phyloP scores from a whole-genome alignment of 2,888 invertebrate species.

The Homarus gammarus region DNA sequence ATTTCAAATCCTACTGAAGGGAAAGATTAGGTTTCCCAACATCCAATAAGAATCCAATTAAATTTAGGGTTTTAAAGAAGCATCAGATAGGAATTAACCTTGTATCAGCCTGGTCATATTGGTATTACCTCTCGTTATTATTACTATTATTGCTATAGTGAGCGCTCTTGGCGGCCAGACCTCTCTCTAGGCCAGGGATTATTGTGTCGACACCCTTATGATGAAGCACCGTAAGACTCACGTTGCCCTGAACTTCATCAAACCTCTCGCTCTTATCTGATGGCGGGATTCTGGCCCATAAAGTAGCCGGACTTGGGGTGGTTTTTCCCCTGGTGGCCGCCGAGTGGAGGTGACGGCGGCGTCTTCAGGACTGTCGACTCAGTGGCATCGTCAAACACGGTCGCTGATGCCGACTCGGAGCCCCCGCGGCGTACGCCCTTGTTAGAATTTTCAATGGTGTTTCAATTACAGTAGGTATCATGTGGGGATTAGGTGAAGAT shows the following conservation, averaged over 20 bases:
- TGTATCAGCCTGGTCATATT: conserved; percentile 40
- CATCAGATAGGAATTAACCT: conserved; percentile 48
- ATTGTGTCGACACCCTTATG: conserved; percentile 47
- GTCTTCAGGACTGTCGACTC: not conserved
- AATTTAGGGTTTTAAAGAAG: conserved; percentile 50
- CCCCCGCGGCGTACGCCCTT: conserved; percentile 26
- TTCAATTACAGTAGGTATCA: conserved; percentile 74
- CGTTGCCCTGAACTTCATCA: conserved; percentile 48
- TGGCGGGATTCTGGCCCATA: conserved; percentile 18
- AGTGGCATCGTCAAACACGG: conserved; percentile 1
- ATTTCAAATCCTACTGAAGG: conserved; percentile 22
- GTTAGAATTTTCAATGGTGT: conserved; percentile 68
- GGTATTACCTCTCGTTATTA: conserved; percentile 49
- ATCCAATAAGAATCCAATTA: conserved; percentile 49
- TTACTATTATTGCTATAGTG: conserved; percentile 47
- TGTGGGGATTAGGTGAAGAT: conserved; percentile 74
- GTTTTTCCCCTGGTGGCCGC: conserved; percentile 17
- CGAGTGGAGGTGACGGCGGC: not conserved
- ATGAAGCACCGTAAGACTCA: conserved; percentile 30
- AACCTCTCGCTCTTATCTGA: conserved; percentile 19
- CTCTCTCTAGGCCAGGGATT: conserved; percentile 9
- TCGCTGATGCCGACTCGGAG: not conserved
- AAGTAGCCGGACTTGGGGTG: not conserved
- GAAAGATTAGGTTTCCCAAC: conserved; percentile 31
- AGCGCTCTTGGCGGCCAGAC: conserved; percentile 32